phyloP scores from a whole-genome alignment of 1,140 invertebrate species.

The Nephila pilipes region DNA sequence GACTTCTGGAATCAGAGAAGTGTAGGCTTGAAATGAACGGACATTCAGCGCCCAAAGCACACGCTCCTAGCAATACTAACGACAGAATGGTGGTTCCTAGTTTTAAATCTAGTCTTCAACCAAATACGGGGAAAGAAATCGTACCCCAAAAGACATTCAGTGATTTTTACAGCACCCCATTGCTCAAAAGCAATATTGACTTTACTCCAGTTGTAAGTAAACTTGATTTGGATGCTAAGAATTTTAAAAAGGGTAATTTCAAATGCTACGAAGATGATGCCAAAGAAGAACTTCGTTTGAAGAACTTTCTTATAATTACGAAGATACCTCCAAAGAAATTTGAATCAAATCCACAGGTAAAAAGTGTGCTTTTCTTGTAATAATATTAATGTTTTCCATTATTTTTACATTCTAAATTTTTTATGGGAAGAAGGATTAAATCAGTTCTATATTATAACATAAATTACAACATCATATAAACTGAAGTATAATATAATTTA shows the following conservation, averaged over 20 bases:
- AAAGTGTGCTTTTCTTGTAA: too few species aligned
- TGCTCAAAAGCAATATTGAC: conserved; percentile 35
- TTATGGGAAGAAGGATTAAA: too few species aligned
- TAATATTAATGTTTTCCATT: too few species aligned
- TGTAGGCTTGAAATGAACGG: conserved; percentile 63
- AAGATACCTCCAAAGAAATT: conserved; percentile 46
- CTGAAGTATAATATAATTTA: too few species aligned
- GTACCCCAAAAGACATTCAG: not conserved
- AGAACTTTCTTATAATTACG: conserved; percentile 43
- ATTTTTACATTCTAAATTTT: too few species aligned
- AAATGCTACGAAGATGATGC: conserved; percentile 28
- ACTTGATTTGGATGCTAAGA: conserved; percentile 50
- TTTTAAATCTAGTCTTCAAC: conserved; percentile 7
- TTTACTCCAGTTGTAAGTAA: conserved; percentile 43
- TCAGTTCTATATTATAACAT: too few species aligned
- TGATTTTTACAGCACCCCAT: conserved; percentile 16
- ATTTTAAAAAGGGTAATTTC: not conserved
- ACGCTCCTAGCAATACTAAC: not conserved
- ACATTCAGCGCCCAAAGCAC: conserved; percentile 2
- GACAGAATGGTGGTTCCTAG: conserved; percentile 9
- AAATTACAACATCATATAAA: too few species aligned
- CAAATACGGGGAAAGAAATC: not conserved
- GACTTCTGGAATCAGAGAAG: conserved; percentile 72
- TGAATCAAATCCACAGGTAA: conserved; percentile 37
- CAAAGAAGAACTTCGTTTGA: conserved; percentile 46